Evolutionary conservation across 2,113 vertebrate species (phyloP).

Genomic region (Zosterops hypoxanthus): DNA sequence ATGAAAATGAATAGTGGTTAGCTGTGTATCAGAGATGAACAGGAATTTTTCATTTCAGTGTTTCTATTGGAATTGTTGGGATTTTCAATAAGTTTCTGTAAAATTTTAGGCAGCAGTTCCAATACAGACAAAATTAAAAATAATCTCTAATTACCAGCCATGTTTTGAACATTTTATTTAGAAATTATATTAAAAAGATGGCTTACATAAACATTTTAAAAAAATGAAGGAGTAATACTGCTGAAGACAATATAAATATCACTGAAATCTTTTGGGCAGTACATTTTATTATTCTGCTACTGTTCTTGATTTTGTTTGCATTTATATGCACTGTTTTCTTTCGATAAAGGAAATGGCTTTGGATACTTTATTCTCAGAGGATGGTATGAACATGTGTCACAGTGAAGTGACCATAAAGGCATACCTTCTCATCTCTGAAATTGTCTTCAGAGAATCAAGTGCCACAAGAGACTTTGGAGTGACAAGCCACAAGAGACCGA

Average conservation of each 20-base stretch:
- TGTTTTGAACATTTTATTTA: neutral
- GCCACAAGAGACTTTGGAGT: neutral
- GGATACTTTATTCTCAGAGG: neutral
- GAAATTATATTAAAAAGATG: neutral
- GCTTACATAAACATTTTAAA: neutral
- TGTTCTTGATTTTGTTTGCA: neutral
- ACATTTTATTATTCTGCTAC: neutral
- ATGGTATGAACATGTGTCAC: neutral
- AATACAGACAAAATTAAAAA: neutral
- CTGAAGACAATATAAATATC: neutral
- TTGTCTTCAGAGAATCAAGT: neutral
- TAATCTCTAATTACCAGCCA: neutral
- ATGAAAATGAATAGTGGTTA: neutral
- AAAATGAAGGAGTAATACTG: neutral
- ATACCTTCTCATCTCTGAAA: neutral
- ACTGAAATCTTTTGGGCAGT: neutral
- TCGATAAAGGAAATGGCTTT: neutral
- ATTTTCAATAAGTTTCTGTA: neutral
- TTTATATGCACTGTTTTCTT: neutral
- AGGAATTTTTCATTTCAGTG: neutral
- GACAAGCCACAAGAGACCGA: neutral
- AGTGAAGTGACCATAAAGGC: neutral
- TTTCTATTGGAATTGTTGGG: neutral
- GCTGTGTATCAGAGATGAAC: neutral
- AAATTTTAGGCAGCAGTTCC: neutral